A percentile compares a stretch with the other conserved stretches of the same genome.
These are phyloP conservation scores for Alaudala cheleensis DNA, from an alignment of 2,113 vertebrate species.

Conservation along the genomic window DNA sequence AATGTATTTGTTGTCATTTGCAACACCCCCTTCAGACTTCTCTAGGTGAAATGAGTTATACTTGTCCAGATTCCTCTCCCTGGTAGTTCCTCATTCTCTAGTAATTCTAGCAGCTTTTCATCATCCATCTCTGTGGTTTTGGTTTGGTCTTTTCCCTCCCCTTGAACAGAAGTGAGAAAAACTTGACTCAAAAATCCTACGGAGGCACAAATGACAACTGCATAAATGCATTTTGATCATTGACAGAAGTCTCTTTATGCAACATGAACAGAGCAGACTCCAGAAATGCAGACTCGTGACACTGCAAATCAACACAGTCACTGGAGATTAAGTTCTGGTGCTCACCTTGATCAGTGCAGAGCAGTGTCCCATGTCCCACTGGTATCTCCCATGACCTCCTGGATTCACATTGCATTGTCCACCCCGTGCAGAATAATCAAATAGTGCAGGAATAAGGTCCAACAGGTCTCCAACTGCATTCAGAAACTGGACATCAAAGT, in stretches of 20 bases:
- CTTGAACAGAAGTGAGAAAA: neutral
- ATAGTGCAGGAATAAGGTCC: constrained; percentile 87
- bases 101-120: neutral
- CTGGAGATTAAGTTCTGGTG: neutral
- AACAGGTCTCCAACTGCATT: constrained; percentile 86
- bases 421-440: constrained; percentile 27
- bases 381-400: constrained; percentile 53
- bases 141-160: neutral
- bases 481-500: constrained; percentile 85
- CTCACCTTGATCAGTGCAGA: constrained; percentile 93
- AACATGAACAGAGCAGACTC: neutral
- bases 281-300: neutral
- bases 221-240: neutral
- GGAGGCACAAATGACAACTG: neutral
- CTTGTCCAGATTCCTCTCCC: neutral
- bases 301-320: neutral
- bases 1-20: neutral
- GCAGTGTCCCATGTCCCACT: constrained; percentile 89
- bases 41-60: neutral
- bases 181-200: neutral
- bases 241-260: neutral
- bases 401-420: neutral
- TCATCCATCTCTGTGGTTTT: neutral
- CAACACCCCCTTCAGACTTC: neutral
- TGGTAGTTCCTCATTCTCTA: neutral